Base-by-base conservation (phyloP, 1,140 invertebrate species). In the Nomia melanderi region DNA sequence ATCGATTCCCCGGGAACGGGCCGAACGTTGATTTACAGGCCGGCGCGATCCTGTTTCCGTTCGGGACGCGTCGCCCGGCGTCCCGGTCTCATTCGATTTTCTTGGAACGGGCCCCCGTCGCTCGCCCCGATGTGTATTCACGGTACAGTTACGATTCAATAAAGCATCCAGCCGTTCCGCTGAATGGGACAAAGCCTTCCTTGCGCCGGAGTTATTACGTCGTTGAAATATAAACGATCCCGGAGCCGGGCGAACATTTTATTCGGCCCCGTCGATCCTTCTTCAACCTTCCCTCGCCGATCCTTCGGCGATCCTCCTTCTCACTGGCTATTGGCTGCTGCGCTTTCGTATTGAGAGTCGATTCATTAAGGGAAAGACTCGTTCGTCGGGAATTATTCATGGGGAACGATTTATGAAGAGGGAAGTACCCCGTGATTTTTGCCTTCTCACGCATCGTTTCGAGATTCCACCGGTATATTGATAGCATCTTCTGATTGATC, bases 1-100 rank as follows among this genome's bases (percentile, higher is more conserved):
- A 72, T 72, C 57, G 70, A 72, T 72, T 36, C 57, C 27, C n/a
- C n/a, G 20, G 14, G 39, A 33, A 47, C 67, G 33, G 23, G 25
- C 4, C 65, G 47, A 36, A 8, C 25, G 25, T 47, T 20, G 56
- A 47, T 47, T 59, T 33, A 47, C 14, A 23, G n/a, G n/a, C n/a
- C 31, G 23, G 9, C 27, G n/a, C 27, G n/a, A 60, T 71, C 31
- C 6, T 12, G 27, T 8, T 20, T 59, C 33, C n/a, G n/a, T 23
- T 11, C n/a, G 8, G 27, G 4, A 20, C 20, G n/a, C n/a, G 5
- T 4, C 41, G 17, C 14, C 14, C 12, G 12, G 39, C 7, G 44
- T 47, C 33, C 39, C 5, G 1, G 41, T 8, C 50, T 67, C 36
- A 36, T 25, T 67, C 65, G 4, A 17, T 54, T 36, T 53, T 54